Conservation (phyloP, 2,113 vertebrate species). For the Acanthochromis polyacanthus region DNA sequence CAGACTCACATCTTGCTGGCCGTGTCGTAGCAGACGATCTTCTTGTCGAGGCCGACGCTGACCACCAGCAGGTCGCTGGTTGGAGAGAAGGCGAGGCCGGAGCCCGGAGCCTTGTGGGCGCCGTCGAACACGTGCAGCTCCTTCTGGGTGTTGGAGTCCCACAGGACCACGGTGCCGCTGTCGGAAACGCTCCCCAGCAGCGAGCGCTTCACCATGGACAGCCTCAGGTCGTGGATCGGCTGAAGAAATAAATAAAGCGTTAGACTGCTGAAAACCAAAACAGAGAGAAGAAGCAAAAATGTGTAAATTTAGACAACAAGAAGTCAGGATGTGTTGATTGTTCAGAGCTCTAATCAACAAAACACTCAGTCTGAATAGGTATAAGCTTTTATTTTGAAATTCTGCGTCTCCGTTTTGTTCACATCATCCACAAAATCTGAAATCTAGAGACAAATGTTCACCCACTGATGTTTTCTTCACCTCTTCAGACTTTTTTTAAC, state of each 20-base stretch:
- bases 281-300: not conserved
- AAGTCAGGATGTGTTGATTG: too few species aligned
- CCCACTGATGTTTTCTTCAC: too few species aligned
- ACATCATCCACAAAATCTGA: too few species aligned
- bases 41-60: slow-evolving; percentile 97
- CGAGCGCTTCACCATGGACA: slow-evolving; percentile 93
- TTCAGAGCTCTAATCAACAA: too few species aligned
- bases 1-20: slow-evolving; percentile 93
- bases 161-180: slow-evolving; percentile 92
- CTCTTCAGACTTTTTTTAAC: too few species aligned
- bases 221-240: slow-evolving; percentile 92
- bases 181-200: slow-evolving; percentile 94
- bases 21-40: slow-evolving; percentile 96
- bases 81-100: slow-evolving; percentile 94
- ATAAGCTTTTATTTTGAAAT: too few species aligned
- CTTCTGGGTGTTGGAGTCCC: slow-evolving; percentile 95
- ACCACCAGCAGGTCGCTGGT: slow-evolving; percentile 94
- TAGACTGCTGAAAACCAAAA: too few species aligned
- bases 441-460: too few species aligned
- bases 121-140: slow-evolving; percentile 90
- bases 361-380: too few species aligned
- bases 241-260: slow-evolving; percentile 55
- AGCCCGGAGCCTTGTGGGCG: slow-evolving; percentile 94
- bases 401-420: too few species aligned
- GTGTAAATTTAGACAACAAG: not conserved